Evolutionary conservation across 2,797 vertebrate genomes (phyloP).

Genomic region (Buphagus erythrorhynchus): DNA sequence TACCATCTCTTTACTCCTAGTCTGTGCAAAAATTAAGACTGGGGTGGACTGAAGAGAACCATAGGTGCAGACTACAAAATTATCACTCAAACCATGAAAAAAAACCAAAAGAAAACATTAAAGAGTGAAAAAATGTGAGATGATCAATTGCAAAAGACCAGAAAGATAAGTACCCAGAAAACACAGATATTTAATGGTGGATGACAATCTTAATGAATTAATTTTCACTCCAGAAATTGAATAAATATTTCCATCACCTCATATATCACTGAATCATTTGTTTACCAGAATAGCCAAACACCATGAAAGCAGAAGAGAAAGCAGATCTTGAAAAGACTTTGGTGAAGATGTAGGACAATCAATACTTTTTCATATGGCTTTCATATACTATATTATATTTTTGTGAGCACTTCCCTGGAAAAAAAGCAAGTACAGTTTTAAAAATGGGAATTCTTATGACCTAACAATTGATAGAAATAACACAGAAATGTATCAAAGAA

Average conservation of each 20-base stretch:
- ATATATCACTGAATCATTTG: neutral
- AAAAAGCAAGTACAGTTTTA: neutral
- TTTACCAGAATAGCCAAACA: neutral
- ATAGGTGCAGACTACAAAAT: neutral
- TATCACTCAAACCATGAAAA: neutral
- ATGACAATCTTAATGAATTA: neutral
- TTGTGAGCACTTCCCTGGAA: neutral
- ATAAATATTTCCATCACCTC: neutral
- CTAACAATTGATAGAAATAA: neutral
- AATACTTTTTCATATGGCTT: neutral
- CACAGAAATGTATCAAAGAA: neutral
- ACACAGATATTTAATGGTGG: neutral
- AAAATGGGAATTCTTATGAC: neutral
- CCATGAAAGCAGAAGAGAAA: neutral
- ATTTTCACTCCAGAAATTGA: constrained; percentile 4
- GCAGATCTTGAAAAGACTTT: neutral
- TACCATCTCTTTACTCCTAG: neutral
- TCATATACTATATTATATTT: neutral
- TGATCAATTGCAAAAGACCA: neutral
- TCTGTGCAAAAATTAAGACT: neutral
- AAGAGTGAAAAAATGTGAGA: neutral
- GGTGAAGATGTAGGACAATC: neutral
- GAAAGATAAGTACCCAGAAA: neutral
- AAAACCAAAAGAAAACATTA: neutral
- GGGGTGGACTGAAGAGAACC: neutral